Evolutionary conservation across 2,113 vertebrate genomes (phyloP).

Genomic region (Planiliza haematocheilus): DNA sequence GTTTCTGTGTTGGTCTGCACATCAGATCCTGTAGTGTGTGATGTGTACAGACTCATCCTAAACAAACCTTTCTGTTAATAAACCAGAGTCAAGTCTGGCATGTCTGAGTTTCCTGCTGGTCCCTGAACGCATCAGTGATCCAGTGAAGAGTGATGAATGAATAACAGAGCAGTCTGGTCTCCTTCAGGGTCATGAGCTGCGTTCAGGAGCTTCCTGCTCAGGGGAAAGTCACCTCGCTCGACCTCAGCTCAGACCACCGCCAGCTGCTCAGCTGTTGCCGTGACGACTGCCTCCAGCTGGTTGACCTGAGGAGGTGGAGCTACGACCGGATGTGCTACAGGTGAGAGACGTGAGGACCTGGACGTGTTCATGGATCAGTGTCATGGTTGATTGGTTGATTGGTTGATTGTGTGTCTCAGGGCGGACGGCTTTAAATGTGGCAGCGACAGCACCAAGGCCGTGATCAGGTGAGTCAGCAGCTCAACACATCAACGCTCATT

Average conservation of each 20-base stretch:
- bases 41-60: too few relatives aligned
- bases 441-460: conserved; percentile 91
- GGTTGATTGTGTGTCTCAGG: conserved; percentile 68
- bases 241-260: conserved; percentile 85
- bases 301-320: conserved; percentile 86
- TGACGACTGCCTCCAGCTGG: conserved; percentile 88
- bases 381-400: not conserved
- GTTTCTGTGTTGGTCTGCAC: too few relatives aligned
- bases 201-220: conserved; percentile 84
- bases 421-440: conserved; percentile 91
- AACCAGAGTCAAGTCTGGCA: too few relatives aligned
- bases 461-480: conserved; percentile 88
- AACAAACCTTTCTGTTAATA: too few relatives aligned
- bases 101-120: too few relatives aligned
- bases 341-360: conserved; percentile 67
- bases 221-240: conserved; percentile 89
- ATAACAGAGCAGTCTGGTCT: too few relatives aligned
- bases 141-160: too few relatives aligned
- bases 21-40: too few relatives aligned
- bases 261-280: conserved; percentile 91
- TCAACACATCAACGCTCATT: too few relatives aligned
- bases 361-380: too few relatives aligned
- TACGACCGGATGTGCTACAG: conserved; percentile 84
- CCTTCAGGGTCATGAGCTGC: conserved; percentile 82
- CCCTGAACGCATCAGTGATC: too few relatives aligned